Evolutionary conservation across 2,113 vertebrate genomes (phyloP), one percentile per base, ranked within the genome.

Genomic region (Cercopithecus mona): DNA sequence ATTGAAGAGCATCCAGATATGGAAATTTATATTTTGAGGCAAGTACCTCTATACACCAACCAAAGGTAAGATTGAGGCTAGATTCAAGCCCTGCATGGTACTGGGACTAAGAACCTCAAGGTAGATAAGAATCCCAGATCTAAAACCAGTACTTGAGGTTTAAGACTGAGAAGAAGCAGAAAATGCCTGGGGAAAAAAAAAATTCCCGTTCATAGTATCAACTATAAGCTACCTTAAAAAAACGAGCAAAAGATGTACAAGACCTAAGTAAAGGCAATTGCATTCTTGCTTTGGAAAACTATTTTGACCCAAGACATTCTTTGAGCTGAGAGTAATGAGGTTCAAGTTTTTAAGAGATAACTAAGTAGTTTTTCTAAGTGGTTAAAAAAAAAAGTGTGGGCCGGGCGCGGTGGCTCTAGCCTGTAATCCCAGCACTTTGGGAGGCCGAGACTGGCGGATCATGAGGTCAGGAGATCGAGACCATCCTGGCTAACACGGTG

Each of bases 281-380:
- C 10, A 68, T 0, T 93, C 38, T 59, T 93, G 11, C 23, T 86
- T 35, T 38, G 35, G 55, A 50, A 85, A 89, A 94, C 64, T 55
- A 0, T 72, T 75, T 89, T 84, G 61, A 30, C 50, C 25, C 52
- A 64, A 90, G 23, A 61, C 45, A 70, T 66, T 89, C 27, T 92
- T 89, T 30, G 76, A 91, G 48, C 32, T 84, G 52, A 92, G 27
- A 48, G 32, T 68, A 70, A 73, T 27, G 14, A 59, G 32, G 27
- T 50, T 81, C 11, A 18, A 90, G 40, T 86, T 96, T 92, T 82
- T 17, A 80, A 73, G 66, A 94, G 79, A 94, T 52, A 79, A 70
- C n/a, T 89, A 85, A 20, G 4, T 75, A 92, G 27, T 70, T 94
- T 85, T 90, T 82, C 43, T 92, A 70, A 64, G 38, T 27, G 23